Percentiles rank a stretch among this genome's conserved stretches.
Conservation (phyloP, 2,797 vertebrate species). For the Thamnophis elegans region DNA sequence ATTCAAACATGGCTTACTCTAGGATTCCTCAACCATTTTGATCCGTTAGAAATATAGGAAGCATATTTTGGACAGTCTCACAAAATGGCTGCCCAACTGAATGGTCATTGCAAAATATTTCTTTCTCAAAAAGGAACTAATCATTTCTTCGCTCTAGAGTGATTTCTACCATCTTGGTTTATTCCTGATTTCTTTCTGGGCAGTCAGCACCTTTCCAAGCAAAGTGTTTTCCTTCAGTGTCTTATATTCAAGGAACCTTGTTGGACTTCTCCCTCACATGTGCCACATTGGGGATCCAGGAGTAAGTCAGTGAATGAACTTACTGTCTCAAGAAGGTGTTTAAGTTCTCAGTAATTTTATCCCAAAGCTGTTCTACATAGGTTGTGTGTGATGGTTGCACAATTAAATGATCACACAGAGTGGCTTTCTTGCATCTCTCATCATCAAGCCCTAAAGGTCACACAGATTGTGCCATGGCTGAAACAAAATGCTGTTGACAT, state of each 20-base stretch:
- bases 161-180: neutral
- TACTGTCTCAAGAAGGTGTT: neutral
- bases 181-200: neutral
- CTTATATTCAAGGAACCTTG: neutral
- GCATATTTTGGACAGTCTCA: neutral
- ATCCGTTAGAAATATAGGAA: neutral
- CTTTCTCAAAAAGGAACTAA: neutral
- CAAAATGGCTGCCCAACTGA: neutral
- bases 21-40: neutral
- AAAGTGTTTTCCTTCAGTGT: neutral
- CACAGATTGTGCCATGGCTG: neutral
- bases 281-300: neutral
- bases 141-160: neutral
- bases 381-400: neutral
- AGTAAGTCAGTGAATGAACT: neutral
- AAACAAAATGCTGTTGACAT: neutral
- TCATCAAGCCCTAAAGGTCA: neutral
- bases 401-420: neutral
- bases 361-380: neutral
- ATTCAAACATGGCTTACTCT: neutral
- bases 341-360: neutral
- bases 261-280: neutral
- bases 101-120: neutral
- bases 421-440: neutral
- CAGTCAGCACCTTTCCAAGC: neutral